Evolutionary conservation across 2,113 vertebrate species (phyloP).

Genomic region (Cynocephalus volans): DNA sequence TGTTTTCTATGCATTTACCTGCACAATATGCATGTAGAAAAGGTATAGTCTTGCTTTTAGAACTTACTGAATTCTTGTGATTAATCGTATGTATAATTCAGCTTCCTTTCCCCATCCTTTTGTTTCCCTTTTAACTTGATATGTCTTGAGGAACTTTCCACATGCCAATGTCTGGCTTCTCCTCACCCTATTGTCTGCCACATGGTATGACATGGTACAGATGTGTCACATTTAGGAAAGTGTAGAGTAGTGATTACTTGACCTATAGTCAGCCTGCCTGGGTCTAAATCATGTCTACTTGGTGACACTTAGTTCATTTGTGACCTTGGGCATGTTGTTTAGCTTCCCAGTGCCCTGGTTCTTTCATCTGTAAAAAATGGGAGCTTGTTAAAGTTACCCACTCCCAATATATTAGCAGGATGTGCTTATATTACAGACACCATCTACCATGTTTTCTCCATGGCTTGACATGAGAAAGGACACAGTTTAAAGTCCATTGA

Average conservation of each 20-base stretch:
- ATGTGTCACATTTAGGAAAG: neutral
- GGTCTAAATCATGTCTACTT: neutral
- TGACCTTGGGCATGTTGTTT: neutral
- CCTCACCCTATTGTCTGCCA: neutral
- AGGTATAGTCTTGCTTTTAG: neutral
- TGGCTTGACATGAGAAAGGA: neutral
- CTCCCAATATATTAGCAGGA: neutral
- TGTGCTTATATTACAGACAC: neutral
- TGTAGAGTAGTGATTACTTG: neutral
- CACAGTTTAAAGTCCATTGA: neutral
- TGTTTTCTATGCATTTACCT: conserved; percentile 11
- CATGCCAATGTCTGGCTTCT: neutral
- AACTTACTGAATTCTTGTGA: neutral
- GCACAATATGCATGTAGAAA: neutral
- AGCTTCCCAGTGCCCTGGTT: neutral
- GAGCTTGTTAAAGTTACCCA: neutral
- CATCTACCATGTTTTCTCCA: neutral
- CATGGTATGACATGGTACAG: too few relatives aligned
- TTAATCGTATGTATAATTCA: neutral
- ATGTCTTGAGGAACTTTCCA: neutral
- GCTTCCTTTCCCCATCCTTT: neutral
- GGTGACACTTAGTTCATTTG: neutral
- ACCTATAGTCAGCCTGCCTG: neutral
- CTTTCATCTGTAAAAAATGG: neutral
- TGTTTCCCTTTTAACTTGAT: neutral